Conservation (phyloP, 2,797 vertebrate genomes). For the Aplochiton taeniatus region DNA sequence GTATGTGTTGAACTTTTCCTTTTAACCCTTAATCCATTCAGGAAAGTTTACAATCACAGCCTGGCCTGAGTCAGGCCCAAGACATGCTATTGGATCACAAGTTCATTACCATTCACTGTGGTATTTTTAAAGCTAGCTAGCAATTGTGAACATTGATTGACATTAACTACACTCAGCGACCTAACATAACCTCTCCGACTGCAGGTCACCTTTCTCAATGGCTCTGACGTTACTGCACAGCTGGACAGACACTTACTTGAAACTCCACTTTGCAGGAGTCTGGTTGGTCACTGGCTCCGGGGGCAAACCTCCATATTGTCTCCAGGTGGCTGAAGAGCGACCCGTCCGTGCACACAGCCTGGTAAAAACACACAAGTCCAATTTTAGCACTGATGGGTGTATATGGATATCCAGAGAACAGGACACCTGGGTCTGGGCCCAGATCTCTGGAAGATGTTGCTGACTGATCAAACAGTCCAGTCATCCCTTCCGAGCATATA, state of each 20-base stretch:
- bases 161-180: background rate
- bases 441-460: background rate
- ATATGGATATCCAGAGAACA: slow-evolving; percentile 1
- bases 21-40: slow-evolving; percentile 34
- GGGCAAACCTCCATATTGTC: slow-evolving; percentile 78
- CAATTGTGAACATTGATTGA: background rate
- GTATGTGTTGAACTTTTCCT: slow-evolving; percentile 39
- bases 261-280: slow-evolving; percentile 77
- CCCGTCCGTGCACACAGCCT: slow-evolving; percentile 79
- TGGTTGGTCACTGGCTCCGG: slow-evolving; percentile 52
- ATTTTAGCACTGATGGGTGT: no score
- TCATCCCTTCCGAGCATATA: background rate
- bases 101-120: background rate
- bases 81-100: slow-evolving; percentile 1
- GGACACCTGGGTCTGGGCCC: background rate
- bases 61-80: slow-evolving; percentile 4
- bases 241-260: slow-evolving; percentile 64
- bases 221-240: background rate
- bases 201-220: no score
- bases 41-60: background rate
- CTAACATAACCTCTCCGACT: no score
- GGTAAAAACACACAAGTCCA: slow-evolving; percentile 26
- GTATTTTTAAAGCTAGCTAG: no score
- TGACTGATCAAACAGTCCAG: background rate
- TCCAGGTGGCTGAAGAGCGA: slow-evolving; percentile 82